Evolutionary conservation across 2,797 vertebrate species (phyloP).

Genomic region (Darevskia nairensis): DNA sequence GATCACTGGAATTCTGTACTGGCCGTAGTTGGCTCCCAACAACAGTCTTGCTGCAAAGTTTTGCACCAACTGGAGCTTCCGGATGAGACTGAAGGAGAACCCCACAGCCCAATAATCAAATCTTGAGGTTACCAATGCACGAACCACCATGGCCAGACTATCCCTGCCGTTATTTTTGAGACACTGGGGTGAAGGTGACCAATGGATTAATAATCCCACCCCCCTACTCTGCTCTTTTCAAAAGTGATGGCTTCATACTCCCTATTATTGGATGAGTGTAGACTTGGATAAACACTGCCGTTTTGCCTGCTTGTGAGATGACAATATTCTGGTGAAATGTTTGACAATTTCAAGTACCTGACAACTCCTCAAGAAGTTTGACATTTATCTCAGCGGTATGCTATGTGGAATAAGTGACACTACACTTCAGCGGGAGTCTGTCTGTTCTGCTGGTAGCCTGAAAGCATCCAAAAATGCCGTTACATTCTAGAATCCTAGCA

Average conservation of each 20-base stretch:
- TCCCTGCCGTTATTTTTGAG: too few species aligned
- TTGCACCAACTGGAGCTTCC: too few species aligned
- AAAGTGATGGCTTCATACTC: not conserved
- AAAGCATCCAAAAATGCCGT: slow-evolving; percentile 39
- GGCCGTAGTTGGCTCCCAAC: too few species aligned
- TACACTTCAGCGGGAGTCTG: not conserved
- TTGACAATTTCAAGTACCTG: slow-evolving; percentile 61
- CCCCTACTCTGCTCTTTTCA: not conserved
- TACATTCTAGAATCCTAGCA: not conserved
- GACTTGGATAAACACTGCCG: slow-evolving; percentile 38
- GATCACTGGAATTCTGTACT: too few species aligned
- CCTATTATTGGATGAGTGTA: slow-evolving; percentile 43
- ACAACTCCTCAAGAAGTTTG: slow-evolving; percentile 43
- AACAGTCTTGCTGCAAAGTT: too few species aligned
- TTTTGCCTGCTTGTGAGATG: slow-evolving; percentile 46
- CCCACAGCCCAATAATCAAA: too few species aligned
- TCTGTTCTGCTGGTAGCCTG: slow-evolving; percentile 26
- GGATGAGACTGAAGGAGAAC: too few species aligned
- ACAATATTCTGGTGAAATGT: slow-evolving; percentile 47
- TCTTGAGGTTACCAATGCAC: too few species aligned
- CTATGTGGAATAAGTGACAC: slow-evolving; percentile 42
- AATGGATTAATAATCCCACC: too few species aligned
- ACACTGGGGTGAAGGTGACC: too few species aligned
- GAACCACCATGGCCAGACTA: too few species aligned
- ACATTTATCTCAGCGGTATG: slow-evolving; percentile 40